A percentile compares a stretch with the other conserved stretches of the same genome.
Conservation (phyloP, 2,797 vertebrate species). For the Dendrocincla fuliginosa region DNA sequence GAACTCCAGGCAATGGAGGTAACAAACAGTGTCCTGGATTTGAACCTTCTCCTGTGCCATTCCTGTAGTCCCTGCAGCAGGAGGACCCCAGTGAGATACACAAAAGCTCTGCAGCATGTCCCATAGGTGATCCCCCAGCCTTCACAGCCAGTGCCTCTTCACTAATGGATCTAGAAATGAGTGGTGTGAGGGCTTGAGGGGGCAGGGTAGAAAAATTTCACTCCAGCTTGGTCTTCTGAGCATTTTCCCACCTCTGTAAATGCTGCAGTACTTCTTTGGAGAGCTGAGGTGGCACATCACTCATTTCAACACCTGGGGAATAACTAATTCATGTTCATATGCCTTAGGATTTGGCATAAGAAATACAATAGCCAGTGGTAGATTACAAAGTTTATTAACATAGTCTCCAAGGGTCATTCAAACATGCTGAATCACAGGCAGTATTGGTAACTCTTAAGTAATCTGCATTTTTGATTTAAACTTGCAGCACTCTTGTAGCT, state of each 20-base stretch:
- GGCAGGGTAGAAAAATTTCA: not conserved
- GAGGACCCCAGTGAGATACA: not conserved
- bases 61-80: not conserved
- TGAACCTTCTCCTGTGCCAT: not conserved
- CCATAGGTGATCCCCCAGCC: not conserved
- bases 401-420: not conserved
- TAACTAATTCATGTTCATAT: not conserved
- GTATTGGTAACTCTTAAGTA: not conserved
- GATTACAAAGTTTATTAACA: slow-evolving; percentile 35
- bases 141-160: not conserved
- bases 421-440: slow-evolving; percentile 10
- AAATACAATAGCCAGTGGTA: not conserved
- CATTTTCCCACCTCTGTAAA: not conserved
- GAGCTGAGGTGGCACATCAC: not conserved
- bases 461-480: slow-evolving; percentile 2
- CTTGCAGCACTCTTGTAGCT: not conserved
- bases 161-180: not conserved
- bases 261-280: not conserved
- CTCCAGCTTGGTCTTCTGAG: not conserved
- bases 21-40: not conserved
- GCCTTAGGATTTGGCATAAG: not conserved
- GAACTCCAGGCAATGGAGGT: not conserved
- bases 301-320: not conserved
- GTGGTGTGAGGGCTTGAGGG: accelerated
- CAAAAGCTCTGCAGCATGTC: not conserved